Evolutionary conservation across 1,140 invertebrate species (phyloP).

Genomic region (Anthonomus grandis): DNA sequence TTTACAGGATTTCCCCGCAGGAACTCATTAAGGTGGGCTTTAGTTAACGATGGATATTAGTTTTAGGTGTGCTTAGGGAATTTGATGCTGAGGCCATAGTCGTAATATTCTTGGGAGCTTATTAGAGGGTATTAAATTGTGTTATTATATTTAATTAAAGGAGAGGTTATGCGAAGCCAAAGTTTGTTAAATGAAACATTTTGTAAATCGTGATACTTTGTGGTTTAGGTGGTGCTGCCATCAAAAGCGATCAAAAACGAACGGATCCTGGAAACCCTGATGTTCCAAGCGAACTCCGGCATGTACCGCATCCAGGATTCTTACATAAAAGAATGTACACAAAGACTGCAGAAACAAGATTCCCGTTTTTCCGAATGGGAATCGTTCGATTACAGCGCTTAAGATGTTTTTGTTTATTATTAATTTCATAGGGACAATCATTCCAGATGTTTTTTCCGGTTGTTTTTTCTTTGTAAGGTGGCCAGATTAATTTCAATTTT

Average conservation of each 20-base stretch:
- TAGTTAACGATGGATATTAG: not conserved
- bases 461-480: no score
- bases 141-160: no score
- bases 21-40: slow-evolving; percentile 80
- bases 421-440: no score
- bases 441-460: no score
- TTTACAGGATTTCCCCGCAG: slow-evolving; percentile 87
- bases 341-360: slow-evolving; percentile 82
- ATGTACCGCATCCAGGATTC: slow-evolving; percentile 89
- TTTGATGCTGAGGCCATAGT: not conserved
- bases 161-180: not conserved
- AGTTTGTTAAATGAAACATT: not conserved
- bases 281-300: slow-evolving; percentile 89
- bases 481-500: no score
- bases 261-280: slow-evolving; percentile 85
- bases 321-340: slow-evolving; percentile 82
- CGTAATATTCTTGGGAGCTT: not conserved
- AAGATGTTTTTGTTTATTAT: no score
- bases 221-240: slow-evolving; percentile 74
- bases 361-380: slow-evolving; percentile 77
- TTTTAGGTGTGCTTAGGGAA: not conserved
- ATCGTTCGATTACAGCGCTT: slow-evolving; percentile 67
- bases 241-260: slow-evolving; percentile 93
- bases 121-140: no score
- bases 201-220: not conserved